Percentiles rank a stretch among this genome's conserved stretches.
Evolutionary conservation across 2,113 vertebrate species (phyloP).

Genomic region (Nothobranchius furzeri): DNA sequence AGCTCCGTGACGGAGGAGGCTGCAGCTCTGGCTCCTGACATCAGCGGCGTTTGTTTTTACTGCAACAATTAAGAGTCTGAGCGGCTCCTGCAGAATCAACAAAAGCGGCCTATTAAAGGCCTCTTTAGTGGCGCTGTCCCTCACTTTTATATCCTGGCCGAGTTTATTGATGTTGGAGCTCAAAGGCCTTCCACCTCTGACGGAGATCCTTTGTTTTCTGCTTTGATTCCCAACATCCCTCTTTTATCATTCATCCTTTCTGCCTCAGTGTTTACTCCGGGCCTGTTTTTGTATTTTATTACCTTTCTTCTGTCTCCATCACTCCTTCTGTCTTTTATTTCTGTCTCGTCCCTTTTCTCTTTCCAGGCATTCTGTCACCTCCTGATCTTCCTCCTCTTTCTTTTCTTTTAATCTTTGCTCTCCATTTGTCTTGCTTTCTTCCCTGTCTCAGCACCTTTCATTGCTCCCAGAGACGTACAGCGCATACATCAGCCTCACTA

Average conservation of each 20-base stretch:
- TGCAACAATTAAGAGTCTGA: conserved; percentile 39
- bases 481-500: conserved; percentile 41
- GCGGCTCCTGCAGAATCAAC: conserved; percentile 54
- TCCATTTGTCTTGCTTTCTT: neutral
- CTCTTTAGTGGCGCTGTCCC: conserved; percentile 41
- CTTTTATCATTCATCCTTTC: neutral
- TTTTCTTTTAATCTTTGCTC: conserved; percentile 8
- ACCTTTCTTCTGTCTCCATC: neutral
- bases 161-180: conserved; percentile 26
- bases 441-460: conserved; percentile 41
- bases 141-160: conserved; percentile 31
- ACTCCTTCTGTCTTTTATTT: neutral
- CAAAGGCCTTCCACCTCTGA: conserved; percentile 11
- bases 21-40: conserved; percentile 7
- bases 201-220: neutral
- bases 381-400: neutral
- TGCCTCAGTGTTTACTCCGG: no score
- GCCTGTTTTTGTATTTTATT: neutral
- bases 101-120: conserved; percentile 45
- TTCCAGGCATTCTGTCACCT: neutral
- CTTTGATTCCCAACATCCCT: neutral
- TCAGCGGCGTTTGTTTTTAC: conserved; percentile 36
- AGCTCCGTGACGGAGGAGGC: conserved; percentile 29
- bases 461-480: conserved; percentile 29
- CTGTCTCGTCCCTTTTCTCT: neutral